Evolutionary conservation across 1,140 invertebrate genomes (phyloP).

Genomic region (Venustaconcha ellipsiformis): DNA sequence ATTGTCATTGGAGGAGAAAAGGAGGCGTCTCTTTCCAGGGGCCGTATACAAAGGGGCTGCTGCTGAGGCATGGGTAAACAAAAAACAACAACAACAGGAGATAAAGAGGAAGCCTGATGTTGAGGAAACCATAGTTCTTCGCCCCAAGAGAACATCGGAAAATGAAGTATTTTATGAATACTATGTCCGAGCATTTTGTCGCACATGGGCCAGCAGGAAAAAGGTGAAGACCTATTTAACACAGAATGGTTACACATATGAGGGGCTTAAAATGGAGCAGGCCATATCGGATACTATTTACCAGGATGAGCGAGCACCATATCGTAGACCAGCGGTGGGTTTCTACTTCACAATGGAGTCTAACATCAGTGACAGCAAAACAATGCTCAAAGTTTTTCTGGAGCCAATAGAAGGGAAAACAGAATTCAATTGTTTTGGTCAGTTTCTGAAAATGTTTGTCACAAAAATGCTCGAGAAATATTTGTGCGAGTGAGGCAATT

Average conservation of each 20-base stretch:
- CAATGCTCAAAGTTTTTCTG: slow-evolving; percentile 15
- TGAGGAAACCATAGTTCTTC: slow-evolving; percentile 4
- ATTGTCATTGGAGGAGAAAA: too few species aligned
- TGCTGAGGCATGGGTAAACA: too few species aligned
- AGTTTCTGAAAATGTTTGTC: slow-evolving; percentile 30
- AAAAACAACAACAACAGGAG: too few species aligned
- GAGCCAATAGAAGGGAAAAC: slow-evolving; percentile 22
- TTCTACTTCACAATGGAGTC: slow-evolving; percentile 29
- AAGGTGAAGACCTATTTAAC: slow-evolving; percentile 28
- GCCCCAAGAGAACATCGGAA: slow-evolving; percentile 9
- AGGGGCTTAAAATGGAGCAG: slow-evolving; percentile 25
- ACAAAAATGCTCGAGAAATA: slow-evolving; percentile 26
- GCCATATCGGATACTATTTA: slow-evolving; percentile 20
- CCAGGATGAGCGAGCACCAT: slow-evolving; percentile 27
- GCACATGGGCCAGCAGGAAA: slow-evolving; percentile 34
- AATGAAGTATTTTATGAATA: slow-evolving; percentile 19
- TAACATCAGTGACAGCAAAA: slow-evolving; percentile 7
- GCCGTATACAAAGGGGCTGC: too few species aligned
- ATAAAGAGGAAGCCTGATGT: slow-evolving; percentile 8
- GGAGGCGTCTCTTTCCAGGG: too few species aligned
- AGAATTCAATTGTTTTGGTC: slow-evolving; percentile 27
- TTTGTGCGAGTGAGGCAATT: background rate
- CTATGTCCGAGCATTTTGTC: slow-evolving; percentile 29
- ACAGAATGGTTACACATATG: slow-evolving; percentile 19
- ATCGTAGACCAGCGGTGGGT: slow-evolving; percentile 17